phyloP scores from a whole-genome alignment of 92 coral and sea anemone species.

The Palythoa grandiflora region DNA sequence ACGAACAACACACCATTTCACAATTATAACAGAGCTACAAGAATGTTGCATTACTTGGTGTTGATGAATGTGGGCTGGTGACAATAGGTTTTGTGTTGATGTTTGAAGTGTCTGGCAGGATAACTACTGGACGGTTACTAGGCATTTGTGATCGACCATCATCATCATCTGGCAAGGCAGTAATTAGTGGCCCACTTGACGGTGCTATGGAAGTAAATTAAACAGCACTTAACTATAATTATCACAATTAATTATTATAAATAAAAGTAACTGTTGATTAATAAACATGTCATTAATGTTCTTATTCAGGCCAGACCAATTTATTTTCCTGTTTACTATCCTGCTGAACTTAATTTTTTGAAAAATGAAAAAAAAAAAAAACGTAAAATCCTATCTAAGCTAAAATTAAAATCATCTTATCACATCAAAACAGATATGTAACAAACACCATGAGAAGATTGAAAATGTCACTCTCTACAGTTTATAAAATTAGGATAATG shows the following conservation, averaged over 20 bases:
- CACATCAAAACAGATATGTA: no score
- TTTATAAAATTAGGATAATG: no score
- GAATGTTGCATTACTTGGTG: constrained; percentile 58
- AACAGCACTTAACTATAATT: background rate
- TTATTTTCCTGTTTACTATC: no score
- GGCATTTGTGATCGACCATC: constrained; percentile 53
- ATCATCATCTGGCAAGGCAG: constrained; percentile 92
- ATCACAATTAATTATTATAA: no score
- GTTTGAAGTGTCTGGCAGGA: constrained; percentile 72
- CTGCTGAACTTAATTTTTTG: no score
- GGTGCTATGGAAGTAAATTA: constrained; percentile 46
- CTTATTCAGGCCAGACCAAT: background rate
- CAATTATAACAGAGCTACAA: background rate
- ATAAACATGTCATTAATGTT: background rate
- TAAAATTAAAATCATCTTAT: no score
- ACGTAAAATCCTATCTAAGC: no score
- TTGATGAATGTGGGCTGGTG: constrained; percentile 81
- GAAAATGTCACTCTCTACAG: no score
- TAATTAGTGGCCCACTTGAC: constrained; percentile 89
- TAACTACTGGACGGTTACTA: constrained; percentile 85
- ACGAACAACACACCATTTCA: background rate
- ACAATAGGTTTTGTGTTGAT: constrained; percentile 77
- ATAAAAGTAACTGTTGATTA: background rate
- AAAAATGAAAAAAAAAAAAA: no score
- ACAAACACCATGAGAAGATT: no score